phyloP scores from a whole-genome alignment of 2,888 invertebrate species.

The Linnaemya vulpina region DNA sequence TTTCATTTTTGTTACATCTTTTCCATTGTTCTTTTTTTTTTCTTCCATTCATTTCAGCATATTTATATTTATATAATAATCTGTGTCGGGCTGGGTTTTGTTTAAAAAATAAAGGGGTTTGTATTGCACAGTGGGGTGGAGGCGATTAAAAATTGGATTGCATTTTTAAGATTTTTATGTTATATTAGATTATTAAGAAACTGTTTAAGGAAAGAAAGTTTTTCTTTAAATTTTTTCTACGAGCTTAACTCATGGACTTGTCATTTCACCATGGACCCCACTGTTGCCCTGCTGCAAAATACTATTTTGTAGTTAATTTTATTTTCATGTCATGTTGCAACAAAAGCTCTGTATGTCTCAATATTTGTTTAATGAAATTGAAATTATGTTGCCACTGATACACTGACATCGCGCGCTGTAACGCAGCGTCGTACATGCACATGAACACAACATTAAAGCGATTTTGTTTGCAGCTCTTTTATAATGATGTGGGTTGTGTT shows the following conservation, averaged over 20 bases:
- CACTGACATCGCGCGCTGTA: constrained; percentile 4
- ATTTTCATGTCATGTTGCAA: constrained; percentile 13
- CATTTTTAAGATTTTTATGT: no score
- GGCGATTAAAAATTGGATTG: background rate
- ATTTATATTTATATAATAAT: constrained; percentile 44
- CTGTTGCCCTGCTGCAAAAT: background rate
- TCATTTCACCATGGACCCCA: background rate
- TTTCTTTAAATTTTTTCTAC: no score
- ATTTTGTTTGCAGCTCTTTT: constrained; percentile 32
- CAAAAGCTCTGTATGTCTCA: constrained; percentile 29
- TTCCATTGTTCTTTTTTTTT: background rate
- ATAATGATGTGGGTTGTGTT: constrained; percentile 43
- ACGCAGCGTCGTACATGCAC: background rate
- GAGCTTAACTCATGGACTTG: no score
- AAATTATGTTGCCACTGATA: constrained; percentile 45
- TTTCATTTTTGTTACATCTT: background rate
- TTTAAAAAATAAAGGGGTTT: background rate
- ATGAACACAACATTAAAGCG: constrained; percentile 16
- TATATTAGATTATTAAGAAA: no score
- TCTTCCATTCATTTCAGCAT: constrained; percentile 33
- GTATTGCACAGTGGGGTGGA: background rate
- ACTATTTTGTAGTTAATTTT: constrained; percentile 8
- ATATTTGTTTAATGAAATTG: constrained; percentile 62
- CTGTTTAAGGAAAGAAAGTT: no score
- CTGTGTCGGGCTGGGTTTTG: constrained; percentile 14